Evolutionary conservation across 2,888 invertebrate genomes (phyloP).

Genomic region (Spatulosminthurus flaviceps): DNA sequence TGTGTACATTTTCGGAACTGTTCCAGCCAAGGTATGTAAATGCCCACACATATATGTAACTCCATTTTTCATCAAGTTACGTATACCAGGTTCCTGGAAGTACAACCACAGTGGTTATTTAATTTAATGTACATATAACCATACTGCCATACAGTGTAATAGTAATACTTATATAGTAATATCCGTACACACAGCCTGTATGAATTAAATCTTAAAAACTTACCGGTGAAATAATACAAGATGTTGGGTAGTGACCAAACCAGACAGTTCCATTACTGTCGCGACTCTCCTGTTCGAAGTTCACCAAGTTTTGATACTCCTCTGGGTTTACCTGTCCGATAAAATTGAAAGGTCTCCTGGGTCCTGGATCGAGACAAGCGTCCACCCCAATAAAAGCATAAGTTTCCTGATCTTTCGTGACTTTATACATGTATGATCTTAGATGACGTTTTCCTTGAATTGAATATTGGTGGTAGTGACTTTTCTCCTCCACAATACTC

Average conservation of each 20-base stretch:
- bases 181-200: background rate
- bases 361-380: slow-evolving; percentile 86
- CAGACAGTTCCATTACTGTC: slow-evolving; percentile 74
- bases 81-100: slow-evolving; percentile 67
- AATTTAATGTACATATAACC: no score
- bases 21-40: slow-evolving; percentile 81
- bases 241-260: slow-evolving; percentile 94
- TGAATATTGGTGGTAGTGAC: slow-evolving; percentile 81
- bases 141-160: no score
- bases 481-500: slow-evolving; percentile 74
- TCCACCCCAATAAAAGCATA: slow-evolving; percentile 88
- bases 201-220: no score
- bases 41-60: slow-evolving; percentile 89
- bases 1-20: slow-evolving; percentile 86
- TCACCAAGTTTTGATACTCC: slow-evolving; percentile 72
- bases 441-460: slow-evolving; percentile 77
- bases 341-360: slow-evolving; percentile 89
- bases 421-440: slow-evolving; percentile 78
- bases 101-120: background rate
- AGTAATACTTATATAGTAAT: background rate
- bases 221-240: slow-evolving; percentile 76
- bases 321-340: slow-evolving; percentile 76
- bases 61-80: slow-evolving; percentile 71
- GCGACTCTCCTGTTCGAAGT: slow-evolving; percentile 71
- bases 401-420: slow-evolving; percentile 71